A percentile compares a stretch with the other conserved stretches of the same genome.
Conservation (phyloP, 2,113 vertebrate species). For the Rhinolophus ferrumequinum region DNA sequence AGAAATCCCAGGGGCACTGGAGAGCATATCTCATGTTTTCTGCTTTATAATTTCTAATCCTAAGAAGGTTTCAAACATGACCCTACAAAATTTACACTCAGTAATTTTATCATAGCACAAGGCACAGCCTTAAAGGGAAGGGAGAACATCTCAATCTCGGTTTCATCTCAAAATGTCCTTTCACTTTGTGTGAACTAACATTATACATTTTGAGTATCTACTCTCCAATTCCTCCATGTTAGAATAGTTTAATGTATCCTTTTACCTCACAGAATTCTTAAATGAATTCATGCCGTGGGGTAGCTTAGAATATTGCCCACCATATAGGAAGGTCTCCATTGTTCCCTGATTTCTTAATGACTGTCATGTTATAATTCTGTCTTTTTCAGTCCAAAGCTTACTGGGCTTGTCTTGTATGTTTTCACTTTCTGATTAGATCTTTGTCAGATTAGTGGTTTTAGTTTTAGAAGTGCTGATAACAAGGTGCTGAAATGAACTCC, state of each 20-base stretch:
- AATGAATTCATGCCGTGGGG: no score
- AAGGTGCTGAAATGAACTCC: background rate
- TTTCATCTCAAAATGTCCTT: background rate
- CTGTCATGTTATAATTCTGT: background rate
- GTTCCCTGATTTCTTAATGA: no score
- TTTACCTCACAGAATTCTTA: no score
- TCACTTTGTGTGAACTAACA: background rate
- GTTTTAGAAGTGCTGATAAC: background rate
- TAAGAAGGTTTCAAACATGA: background rate
- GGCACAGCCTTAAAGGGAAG: background rate
- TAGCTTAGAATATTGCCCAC: no score
- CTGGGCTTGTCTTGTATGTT: background rate
- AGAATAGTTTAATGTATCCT: no score
- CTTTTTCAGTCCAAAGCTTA: no score
- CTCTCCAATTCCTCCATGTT: no score
- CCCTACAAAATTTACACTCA: background rate
- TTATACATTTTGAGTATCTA: no score
- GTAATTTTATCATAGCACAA: background rate
- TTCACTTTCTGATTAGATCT: background rate
- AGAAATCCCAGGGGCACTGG: background rate
- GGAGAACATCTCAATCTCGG: background rate
- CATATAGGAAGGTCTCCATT: no score
- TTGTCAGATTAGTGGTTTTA: background rate
- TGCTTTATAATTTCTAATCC: background rate
- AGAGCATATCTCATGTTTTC: background rate